These are phyloP conservation scores for Phocides pigmalion DNA, from an alignment of 1,140 invertebrate genomes.

Conservation along the genomic window DNA sequence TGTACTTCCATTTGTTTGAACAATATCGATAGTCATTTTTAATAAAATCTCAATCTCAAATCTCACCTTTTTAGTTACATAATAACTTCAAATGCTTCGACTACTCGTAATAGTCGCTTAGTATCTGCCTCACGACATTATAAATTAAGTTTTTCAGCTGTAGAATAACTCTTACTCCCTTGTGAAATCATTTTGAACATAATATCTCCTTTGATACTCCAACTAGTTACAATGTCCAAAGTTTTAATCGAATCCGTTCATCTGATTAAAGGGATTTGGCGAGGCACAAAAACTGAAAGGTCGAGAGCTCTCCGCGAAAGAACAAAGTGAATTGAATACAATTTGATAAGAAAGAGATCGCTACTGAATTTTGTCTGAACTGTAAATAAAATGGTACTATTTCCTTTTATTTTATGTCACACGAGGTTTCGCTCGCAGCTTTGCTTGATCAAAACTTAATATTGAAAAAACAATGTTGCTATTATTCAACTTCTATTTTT, in stretches of 20 bases:
- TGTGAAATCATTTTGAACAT: constrained; percentile 11
- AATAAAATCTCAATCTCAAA: no score
- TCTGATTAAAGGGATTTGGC: constrained; percentile 27
- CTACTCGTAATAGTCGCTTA: no score
- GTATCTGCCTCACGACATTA: not conserved
- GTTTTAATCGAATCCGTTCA: constrained; percentile 32
- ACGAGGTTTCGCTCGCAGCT: no score
- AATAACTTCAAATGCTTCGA: no score
- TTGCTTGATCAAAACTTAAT: no score
- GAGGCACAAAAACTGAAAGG: constrained; percentile 19
- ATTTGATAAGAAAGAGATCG: constrained; percentile 33
- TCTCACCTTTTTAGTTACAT: no score
- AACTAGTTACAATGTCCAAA: constrained; percentile 28
- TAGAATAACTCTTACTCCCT: not conserved
- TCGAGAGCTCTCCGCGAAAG: constrained; percentile 19
- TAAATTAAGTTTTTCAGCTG: not conserved
- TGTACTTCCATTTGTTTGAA: no score
- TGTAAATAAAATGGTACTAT: constrained; percentile 5
- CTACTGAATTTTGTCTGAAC: not conserved
- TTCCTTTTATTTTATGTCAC: not conserved
- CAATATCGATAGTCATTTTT: no score
- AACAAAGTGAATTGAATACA: constrained; percentile 34
- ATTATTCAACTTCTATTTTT: no score
- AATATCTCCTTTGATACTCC: not conserved
- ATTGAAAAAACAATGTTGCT: no score